Evolutionary conservation across 2,113 vertebrate genomes (phyloP), one percentile per base, ranked within the genome.

Genomic region (Rhinolophus ferrumequinum): DNA sequence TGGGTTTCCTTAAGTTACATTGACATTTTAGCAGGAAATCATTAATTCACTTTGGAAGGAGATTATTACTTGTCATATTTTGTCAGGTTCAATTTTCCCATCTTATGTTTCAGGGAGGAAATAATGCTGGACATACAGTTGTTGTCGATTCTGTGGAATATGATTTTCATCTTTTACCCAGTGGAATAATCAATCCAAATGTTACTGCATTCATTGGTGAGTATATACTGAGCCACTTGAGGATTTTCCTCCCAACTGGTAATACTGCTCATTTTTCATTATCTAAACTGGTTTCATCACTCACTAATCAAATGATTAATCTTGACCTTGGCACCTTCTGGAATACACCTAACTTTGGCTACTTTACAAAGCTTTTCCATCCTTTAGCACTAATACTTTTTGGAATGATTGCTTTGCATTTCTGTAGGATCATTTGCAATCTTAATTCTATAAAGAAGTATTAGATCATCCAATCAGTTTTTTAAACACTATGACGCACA

Each of bases 71-170:
- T 94, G 26, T 76, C 41, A 19, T 83, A 62, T 83, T 94, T 94
- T 72, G 50, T 82, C 16, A 33, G 11, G 24, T 44, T 95, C 58
- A 88, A 9, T 93, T 93, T 95, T 84, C 35, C 47, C 38, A 0
- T 96, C 47, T 93, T 97, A 3, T 79, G 22, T 93, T 98, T 6
- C 93, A 99, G 99, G 99, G 99, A 92, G 99, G 99, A 66, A 99
- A 99, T 99, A 99, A 99, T 97, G 99, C 99, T 30, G 99, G 99
- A 9, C 99, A 99, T 98, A 99, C 99, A 2, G 99, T 99, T 97
- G 99, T 99, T 95, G 99, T 99, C 33, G 99, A 99, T 99, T 99
- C 99, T 41, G 99, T 99, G 90, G 99, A 99, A 94, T 99, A 99
- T 95, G 99, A 99, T 97, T 99, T 99, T 97, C 99, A 99, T 98